These are phyloP conservation scores for Elysia crispata DNA, from an alignment of 2,888 invertebrate species.

Conservation along the genomic window DNA sequence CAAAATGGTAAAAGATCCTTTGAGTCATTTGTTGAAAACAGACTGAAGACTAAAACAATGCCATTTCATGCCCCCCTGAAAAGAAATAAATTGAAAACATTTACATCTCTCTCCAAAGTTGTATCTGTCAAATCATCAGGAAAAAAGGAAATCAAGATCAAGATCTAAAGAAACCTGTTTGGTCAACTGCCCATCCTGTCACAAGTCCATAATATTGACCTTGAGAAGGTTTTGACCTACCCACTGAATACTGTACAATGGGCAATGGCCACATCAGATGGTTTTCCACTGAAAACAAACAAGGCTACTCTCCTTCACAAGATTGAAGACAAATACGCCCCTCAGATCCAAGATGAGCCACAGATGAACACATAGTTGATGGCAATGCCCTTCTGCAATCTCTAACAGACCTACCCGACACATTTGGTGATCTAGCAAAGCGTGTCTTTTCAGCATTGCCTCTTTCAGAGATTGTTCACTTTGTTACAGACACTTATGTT, in stretches of 20 bases:
- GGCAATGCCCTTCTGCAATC: too few relatives aligned
- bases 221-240: neutral
- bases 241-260: neutral
- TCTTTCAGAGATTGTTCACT: neutral
- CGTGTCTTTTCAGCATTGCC: neutral
- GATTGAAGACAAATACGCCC: neutral
- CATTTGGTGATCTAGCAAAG: too few relatives aligned
- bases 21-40: too few relatives aligned
- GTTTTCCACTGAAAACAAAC: constrained; percentile 3
- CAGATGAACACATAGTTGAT: too few relatives aligned
- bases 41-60: too few relatives aligned
- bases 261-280: constrained; percentile 1
- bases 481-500: neutral
- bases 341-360: neutral
- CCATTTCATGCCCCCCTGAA: neutral
- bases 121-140: neutral
- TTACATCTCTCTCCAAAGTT: neutral
- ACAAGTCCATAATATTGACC: constrained; percentile 1
- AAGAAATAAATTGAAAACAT: neutral
- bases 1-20: too few relatives aligned
- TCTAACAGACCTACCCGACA: too few relatives aligned
- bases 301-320: neutral
- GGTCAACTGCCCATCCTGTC: neutral
- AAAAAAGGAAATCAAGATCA: neutral
- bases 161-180: neutral